Conservation (phyloP, 2,888 invertebrate species). For the Leptogaster cylindrica region DNA sequence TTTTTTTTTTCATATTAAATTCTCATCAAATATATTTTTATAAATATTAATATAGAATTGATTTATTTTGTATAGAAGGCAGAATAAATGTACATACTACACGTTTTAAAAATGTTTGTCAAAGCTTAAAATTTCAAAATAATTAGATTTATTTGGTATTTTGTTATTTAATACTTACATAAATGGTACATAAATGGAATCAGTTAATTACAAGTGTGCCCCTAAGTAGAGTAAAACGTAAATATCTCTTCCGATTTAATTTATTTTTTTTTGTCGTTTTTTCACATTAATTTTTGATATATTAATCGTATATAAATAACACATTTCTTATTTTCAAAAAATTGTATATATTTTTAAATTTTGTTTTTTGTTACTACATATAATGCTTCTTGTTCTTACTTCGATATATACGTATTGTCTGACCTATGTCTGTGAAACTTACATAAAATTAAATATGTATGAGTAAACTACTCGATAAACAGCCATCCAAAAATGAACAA, state of each 20-base stretch:
- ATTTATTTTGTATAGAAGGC: slow-evolving; percentile 38
- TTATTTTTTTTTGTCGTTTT: slow-evolving; percentile 8
- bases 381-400: slow-evolving; percentile 34
- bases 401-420: slow-evolving; percentile 47
- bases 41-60: slow-evolving; percentile 39
- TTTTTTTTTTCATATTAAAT: slow-evolving; percentile 23
- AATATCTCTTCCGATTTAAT: too few species aligned
- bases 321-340: slow-evolving; percentile 27
- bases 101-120: slow-evolving; percentile 30
- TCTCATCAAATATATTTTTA: slow-evolving; percentile 28
- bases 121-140: slow-evolving; percentile 39
- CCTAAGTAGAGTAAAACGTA: slow-evolving; percentile 26
- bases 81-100: slow-evolving; percentile 38
- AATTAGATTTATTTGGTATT: slow-evolving; percentile 36
- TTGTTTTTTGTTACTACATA: slow-evolving; percentile 30
- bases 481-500: slow-evolving; percentile 47
- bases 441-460: slow-evolving; percentile 26
- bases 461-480: slow-evolving; percentile 42
- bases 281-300: slow-evolving; percentile 16
- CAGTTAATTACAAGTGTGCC: slow-evolving; percentile 38
- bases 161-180: slow-evolving; percentile 28
- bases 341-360: slow-evolving; percentile 37
- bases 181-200: slow-evolving; percentile 37
- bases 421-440: slow-evolving; percentile 42
- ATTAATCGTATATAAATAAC: slow-evolving; percentile 35